Evolutionary conservation across 2,113 vertebrate species (phyloP).

Genomic region (Oxyura jamaicensis): DNA sequence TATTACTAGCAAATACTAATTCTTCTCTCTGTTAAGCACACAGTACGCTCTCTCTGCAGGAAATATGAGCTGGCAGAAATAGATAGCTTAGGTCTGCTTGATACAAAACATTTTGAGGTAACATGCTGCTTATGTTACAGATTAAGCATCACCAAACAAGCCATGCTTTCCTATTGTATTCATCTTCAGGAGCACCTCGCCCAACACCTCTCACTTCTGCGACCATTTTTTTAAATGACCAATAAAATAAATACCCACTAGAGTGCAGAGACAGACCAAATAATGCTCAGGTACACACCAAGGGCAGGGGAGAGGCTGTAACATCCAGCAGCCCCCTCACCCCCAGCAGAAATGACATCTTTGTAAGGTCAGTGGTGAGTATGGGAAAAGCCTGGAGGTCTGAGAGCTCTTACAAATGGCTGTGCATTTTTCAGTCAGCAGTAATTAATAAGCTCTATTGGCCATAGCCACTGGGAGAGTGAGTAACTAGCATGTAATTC

Average conservation of each 20-base stretch:
- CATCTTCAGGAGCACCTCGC: neutral
- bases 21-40: neutral
- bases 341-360: neutral
- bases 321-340: neutral
- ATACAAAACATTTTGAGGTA: neutral
- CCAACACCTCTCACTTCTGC: accelerated
- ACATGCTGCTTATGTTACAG: neutral
- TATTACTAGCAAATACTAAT: neutral
- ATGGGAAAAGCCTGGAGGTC: neutral
- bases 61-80: neutral
- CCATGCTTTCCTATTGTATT: neutral
- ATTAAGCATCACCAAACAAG: neutral
- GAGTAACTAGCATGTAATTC: neutral
- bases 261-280: neutral
- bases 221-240: neutral
- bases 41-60: neutral
- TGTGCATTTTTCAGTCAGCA: neutral
- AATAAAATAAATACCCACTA: neutral
- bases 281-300: neutral
- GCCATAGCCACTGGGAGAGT: neutral
- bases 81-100: neutral
- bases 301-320: neutral
- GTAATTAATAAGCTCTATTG: neutral
- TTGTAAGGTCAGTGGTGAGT: neutral
- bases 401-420: neutral